These are phyloP conservation scores for Phortica okadai DNA, from an alignment of 2,888 invertebrate genomes.

Conservation along the genomic window DNA sequence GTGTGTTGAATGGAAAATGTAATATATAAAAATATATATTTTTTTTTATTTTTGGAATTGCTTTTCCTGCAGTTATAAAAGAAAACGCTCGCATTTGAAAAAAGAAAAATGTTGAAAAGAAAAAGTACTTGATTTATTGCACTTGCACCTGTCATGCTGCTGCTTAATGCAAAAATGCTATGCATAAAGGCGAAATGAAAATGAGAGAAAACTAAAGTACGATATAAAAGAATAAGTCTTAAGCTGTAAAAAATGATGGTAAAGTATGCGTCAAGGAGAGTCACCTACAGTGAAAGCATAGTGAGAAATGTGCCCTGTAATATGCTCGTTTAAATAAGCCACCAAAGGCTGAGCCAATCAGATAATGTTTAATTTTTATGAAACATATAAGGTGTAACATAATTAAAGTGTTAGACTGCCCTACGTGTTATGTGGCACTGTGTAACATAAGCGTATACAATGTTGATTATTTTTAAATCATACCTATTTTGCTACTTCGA, in stretches of 20 bases:
- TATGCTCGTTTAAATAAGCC: not conserved
- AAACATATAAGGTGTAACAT: no score
- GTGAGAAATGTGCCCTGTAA: not conserved
- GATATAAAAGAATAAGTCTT: not conserved
- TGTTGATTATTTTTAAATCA: no score
- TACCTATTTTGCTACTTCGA: not conserved
- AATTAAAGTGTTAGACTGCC: no score
- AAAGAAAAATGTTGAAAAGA: constrained; percentile 3
- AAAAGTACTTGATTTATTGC: constrained; percentile 25
- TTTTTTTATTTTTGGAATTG: not conserved
- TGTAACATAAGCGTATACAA: no score
- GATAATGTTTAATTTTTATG: no score
- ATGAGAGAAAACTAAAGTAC: not conserved
- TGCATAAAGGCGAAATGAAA: constrained; percentile 11
- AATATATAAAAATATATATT: not conserved
- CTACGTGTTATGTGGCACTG: no score
- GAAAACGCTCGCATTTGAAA: not conserved
- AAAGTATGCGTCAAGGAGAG: not conserved
- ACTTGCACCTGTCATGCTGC: constrained; percentile 28
- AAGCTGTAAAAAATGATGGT: not conserved
- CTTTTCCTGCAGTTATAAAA: not conserved
- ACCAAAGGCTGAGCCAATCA: no score
- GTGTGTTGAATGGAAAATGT: no score
- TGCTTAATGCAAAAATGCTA: constrained; percentile 18
- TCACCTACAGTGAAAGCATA: not conserved